Conservation (phyloP, 2,797 vertebrate genomes). For the Lerista edwardsae region DNA sequence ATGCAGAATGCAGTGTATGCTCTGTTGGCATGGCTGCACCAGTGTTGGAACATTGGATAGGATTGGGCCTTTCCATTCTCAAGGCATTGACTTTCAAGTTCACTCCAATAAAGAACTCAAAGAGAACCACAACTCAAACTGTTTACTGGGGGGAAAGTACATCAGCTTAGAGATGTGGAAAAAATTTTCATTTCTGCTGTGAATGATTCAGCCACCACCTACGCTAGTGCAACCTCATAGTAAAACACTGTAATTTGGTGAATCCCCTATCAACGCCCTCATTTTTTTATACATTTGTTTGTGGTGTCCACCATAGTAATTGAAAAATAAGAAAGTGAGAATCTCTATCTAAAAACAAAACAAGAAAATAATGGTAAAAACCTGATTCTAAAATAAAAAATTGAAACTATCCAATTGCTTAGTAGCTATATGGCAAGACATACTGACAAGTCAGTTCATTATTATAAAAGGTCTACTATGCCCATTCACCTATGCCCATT, state of each 20-base stretch:
- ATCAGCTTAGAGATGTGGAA: background rate
- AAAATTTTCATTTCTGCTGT: background rate
- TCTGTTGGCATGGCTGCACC: too few species aligned
- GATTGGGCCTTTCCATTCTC: constrained; percentile 2
- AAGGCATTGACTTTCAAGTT: background rate
- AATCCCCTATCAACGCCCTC: background rate
- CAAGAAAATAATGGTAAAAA: background rate
- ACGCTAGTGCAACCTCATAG: background rate
- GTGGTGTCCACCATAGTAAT: background rate
- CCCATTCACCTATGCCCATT: too few species aligned
- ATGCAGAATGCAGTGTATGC: too few species aligned
- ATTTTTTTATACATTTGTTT: background rate
- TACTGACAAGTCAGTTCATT: too few species aligned
- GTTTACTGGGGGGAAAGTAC: constrained; percentile 2
- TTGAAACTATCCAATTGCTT: background rate
- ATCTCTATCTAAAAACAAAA: too few species aligned
- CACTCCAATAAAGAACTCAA: background rate
- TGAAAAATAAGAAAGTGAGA: background rate
- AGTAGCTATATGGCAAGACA: too few species aligned
- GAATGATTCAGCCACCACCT: background rate
- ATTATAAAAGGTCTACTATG: too few species aligned
- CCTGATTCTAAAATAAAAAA: background rate
- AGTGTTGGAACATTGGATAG: too few species aligned
- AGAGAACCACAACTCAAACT: constrained; percentile 9
- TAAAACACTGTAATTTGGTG: background rate